Percentiles rank a stretch among this genome's conserved stretches.
phyloP scores from a whole-genome alignment of 1,140 invertebrate genomes.

The Drosophila mayri region DNA sequence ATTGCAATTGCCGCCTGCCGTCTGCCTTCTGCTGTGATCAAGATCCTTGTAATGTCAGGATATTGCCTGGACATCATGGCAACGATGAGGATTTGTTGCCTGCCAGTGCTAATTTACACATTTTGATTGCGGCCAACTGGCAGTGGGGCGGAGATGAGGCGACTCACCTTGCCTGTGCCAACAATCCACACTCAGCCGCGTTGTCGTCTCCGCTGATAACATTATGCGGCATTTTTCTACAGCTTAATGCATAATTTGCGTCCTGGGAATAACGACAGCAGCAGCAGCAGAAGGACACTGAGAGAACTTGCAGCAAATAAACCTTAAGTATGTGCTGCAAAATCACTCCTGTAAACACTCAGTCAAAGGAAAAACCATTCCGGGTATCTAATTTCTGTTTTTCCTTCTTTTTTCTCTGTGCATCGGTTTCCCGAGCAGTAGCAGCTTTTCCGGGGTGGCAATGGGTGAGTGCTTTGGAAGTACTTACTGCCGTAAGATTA shows the following conservation, averaged over 20 bases:
- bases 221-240: slow-evolving; percentile 80
- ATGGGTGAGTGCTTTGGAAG: slow-evolving; percentile 64
- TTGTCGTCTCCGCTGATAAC: slow-evolving; percentile 60
- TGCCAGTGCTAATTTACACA: slow-evolving; percentile 77
- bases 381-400: background rate
- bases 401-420: slow-evolving; percentile 1
- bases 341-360: background rate
- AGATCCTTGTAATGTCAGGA: slow-evolving; percentile 34
- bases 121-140: slow-evolving; percentile 72
- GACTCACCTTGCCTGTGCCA: slow-evolving; percentile 41
- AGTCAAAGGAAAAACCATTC: no score
- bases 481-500: slow-evolving; percentile 79
- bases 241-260: slow-evolving; percentile 83
- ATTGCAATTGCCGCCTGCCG: slow-evolving; percentile 63
- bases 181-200: slow-evolving; percentile 13
- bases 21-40: slow-evolving; percentile 37
- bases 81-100: slow-evolving; percentile 67
- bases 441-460: slow-evolving; percentile 28
- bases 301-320: background rate
- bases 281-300: slow-evolving; percentile 4
- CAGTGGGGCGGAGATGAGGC: background rate
- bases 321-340: background rate
- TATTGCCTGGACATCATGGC: slow-evolving; percentile 28
- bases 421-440: slow-evolving; percentile 23
- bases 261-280: slow-evolving; percentile 74